Evolutionary conservation across 1,140 invertebrate genomes (phyloP).

Genomic region (Galendromus occidentalis): DNA sequence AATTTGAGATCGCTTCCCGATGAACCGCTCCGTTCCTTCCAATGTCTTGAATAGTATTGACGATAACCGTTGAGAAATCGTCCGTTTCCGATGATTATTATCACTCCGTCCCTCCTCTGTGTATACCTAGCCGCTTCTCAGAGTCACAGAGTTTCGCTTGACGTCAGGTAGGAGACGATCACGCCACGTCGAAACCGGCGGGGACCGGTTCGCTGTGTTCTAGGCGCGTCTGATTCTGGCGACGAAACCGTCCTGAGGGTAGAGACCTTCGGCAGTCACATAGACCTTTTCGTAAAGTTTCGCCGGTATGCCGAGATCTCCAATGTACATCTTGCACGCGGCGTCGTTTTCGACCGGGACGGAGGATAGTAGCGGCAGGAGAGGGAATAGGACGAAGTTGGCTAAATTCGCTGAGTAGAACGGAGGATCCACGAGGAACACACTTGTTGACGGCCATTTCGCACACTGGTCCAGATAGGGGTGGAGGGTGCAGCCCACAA

Average conservation of each 20-base stretch:
- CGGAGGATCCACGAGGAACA: neutral
- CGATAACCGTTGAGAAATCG: too few relatives aligned
- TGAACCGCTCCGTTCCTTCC: too few relatives aligned
- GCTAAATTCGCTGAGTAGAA: constrained; percentile 5
- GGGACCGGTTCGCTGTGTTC: too few relatives aligned
- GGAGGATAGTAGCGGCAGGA: neutral
- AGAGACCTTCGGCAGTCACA: neutral
- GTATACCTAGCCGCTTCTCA: too few relatives aligned
- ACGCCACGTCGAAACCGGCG: too few relatives aligned
- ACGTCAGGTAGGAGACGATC: too few relatives aligned
- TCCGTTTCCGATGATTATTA: too few relatives aligned
- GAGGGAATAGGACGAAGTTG: neutral
- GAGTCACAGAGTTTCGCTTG: too few relatives aligned
- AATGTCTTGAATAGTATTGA: too few relatives aligned
- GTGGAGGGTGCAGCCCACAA: neutral
- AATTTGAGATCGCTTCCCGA: too few relatives aligned
- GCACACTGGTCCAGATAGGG: constrained; percentile 7
- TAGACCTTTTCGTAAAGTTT: neutral
- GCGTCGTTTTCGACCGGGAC: neutral
- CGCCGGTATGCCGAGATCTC: neutral
- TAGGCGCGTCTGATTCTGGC: constrained; percentile 4
- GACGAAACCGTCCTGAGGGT: constrained; percentile 1
- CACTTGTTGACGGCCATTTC: neutral
- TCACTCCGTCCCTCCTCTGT: too few relatives aligned
- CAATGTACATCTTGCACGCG: constrained; percentile 7